These are phyloP conservation scores for Portevinia maculata DNA, from an alignment of 2,888 invertebrate species.

Conservation along the genomic window DNA sequence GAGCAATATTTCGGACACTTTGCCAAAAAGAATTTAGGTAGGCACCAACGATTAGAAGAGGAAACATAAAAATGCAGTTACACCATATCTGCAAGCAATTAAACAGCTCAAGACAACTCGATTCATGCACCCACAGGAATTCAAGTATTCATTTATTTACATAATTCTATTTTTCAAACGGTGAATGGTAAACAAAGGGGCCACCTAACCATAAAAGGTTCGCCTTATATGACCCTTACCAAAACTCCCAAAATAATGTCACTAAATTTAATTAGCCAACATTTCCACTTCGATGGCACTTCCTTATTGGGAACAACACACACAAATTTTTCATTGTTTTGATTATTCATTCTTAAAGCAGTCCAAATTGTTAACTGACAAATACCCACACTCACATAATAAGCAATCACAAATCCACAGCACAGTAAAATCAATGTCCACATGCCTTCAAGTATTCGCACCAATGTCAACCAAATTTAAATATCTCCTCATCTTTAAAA, in stretches of 20 bases:
- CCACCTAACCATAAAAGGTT: slow-evolving; percentile 4
- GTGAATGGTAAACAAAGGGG: too few relatives aligned
- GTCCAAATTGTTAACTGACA: background rate
- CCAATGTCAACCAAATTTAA: slow-evolving; percentile 39
- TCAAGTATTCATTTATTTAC: too few relatives aligned
- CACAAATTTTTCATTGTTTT: slow-evolving; percentile 1
- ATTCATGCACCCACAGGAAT: background rate
- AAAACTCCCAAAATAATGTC: slow-evolving; percentile 38
- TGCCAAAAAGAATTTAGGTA: too few relatives aligned
- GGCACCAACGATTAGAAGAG: too few relatives aligned
- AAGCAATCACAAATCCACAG: slow-evolving; percentile 77
- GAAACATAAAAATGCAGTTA: too few relatives aligned
- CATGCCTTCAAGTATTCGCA: slow-evolving; percentile 75
- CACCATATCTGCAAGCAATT: too few relatives aligned
- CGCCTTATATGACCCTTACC: slow-evolving; percentile 30
- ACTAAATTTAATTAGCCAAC: slow-evolving; percentile 22
- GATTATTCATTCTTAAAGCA: slow-evolving; percentile 5
- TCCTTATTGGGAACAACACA: slow-evolving; percentile 16
- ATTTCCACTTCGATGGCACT: slow-evolving; percentile 11
- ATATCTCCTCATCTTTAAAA: slow-evolving; percentile 31
- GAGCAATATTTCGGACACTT: too few relatives aligned
- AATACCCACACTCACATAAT: slow-evolving; percentile 76
- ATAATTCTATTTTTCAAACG: too few relatives aligned
- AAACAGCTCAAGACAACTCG: background rate
- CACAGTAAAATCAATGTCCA: slow-evolving; percentile 79